Evolutionary conservation across 2,888 invertebrate species (phyloP), one percentile per base, ranked within the genome.

Genomic region (Rhingia rostrata): DNA sequence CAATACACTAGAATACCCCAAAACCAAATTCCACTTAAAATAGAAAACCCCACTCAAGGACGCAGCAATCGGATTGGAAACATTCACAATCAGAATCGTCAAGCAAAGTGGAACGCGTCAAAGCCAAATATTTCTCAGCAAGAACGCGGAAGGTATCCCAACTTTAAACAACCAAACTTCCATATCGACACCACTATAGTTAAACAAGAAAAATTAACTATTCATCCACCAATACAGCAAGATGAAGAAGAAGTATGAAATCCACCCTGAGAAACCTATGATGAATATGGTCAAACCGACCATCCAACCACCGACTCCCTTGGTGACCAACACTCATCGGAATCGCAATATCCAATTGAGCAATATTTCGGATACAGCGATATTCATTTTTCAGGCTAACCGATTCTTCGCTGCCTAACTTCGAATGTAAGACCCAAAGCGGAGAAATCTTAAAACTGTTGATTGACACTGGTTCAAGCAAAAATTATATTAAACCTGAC

Each of bases 61-160:
- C 51, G 51, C 30, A 53, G 32, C 51, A 53, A 53, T 33, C 51
- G 32, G n/a, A 53, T 53, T 53, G 51, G 51, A 53, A 32, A 53
- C 6, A 33, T 53, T 4, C 30, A 53, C 12, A 53, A n/a, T n/a
- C 51, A 53, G n/a, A 32, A 53, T 53, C 33, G 51, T 33, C 51
- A 53, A 53, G 1, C 33, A 32, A 53, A 32, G 2, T 30, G 30
- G 10, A 53, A 53, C 4, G 22, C 6, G 45, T 10, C 45, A 45
- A 45, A 12, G 12, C 45, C 45, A 22, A 22, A 22, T 22, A 22
- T 22, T 22, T 22, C 22, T 22, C 22, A 1, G 2, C 22, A 22
- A 22, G 22, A 22, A 22, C 22, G 22, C 22, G 22, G 1, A 22
- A 22, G 22, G 22, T 22, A 22, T 22, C 22, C 22, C 22, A 22